Conservation (phyloP, 2,797 vertebrate genomes). For the Xiphorhynchus erythropygius region DNA sequence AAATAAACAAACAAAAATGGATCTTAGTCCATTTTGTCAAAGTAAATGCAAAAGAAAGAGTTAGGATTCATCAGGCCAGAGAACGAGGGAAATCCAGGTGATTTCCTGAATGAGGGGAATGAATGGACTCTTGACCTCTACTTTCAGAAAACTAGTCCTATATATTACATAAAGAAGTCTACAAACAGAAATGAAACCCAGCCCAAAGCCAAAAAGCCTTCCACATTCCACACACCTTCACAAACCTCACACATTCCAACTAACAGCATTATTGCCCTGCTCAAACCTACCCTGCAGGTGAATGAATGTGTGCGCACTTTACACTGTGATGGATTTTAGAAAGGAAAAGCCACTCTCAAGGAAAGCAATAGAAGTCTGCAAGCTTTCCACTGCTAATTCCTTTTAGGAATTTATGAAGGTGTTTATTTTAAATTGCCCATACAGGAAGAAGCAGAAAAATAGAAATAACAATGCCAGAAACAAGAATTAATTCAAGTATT, state of each 20-base stretch:
- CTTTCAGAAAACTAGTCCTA: background rate
- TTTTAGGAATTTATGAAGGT: conserved; percentile 17
- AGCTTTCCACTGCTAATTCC: background rate
- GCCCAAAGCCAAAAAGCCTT: background rate
- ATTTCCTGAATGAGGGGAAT: background rate
- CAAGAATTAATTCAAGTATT: background rate
- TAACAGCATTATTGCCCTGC: background rate
- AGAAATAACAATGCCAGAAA: conserved; percentile 3
- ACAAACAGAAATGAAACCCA: background rate
- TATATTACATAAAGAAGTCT: background rate
- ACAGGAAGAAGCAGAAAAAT: background rate
- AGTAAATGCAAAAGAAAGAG: background rate
- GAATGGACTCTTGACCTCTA: background rate
- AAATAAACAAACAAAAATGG: background rate
- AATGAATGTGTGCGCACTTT: rapidly evolving
- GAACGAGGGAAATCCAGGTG: background rate
- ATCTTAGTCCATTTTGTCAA: background rate
- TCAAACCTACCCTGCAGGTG: background rate
- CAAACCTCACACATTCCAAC: background rate
- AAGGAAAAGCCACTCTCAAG: conserved; percentile 17
- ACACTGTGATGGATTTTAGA: background rate
- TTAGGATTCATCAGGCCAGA: background rate
- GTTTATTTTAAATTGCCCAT: conserved; percentile 6
- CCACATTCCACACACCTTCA: background rate
- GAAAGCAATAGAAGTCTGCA: background rate